A percentile compares a stretch with the other conserved stretches of the same genome.
Conservation (phyloP, 37 sponge, comb jelly and placozoan species). For the Corticium candelabrum region DNA sequence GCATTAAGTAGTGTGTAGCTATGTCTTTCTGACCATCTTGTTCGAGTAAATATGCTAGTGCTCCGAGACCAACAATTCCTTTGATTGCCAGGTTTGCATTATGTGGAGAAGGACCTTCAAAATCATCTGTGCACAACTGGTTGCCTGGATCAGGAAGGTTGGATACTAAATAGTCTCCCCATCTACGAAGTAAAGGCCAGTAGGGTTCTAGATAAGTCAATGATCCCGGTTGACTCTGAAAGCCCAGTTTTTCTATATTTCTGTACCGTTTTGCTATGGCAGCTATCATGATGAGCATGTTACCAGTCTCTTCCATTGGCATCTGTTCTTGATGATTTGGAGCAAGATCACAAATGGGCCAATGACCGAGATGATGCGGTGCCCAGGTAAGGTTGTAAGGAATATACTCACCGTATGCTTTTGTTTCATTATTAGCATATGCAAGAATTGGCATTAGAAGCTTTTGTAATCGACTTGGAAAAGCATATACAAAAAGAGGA, state of each 20-base stretch:
- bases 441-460: conserved; percentile 43
- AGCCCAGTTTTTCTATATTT: no score
- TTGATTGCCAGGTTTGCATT: conserved; percentile 61
- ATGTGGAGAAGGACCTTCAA: conserved; percentile 59
- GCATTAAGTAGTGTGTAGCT: conserved; percentile 25
- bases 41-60: conserved; percentile 35
- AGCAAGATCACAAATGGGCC: conserved; percentile 57
- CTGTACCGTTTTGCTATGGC: no score
- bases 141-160: conserved; percentile 53
- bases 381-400: conserved; percentile 50
- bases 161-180: conserved; percentile 31
- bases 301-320: conserved; percentile 67
- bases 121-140: conserved; percentile 69
- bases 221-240: no score
- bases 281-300: conserved; percentile 37
- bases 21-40: background rate
- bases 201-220: no score
- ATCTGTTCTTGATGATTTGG: conserved; percentile 54
- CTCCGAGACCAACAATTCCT: conserved; percentile 37
- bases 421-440: conserved; percentile 53
- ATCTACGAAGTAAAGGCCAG: conserved; percentile 25
- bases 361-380: conserved; percentile 64
- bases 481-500: conserved; percentile 25
- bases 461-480: conserved; percentile 1
- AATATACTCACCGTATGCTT: conserved; percentile 32